A percentile compares a stretch with the other conserved stretches of the same genome.
Evolutionary conservation across 2,113 vertebrate species (phyloP).

Genomic region (Pachyramphus minor): DNA sequence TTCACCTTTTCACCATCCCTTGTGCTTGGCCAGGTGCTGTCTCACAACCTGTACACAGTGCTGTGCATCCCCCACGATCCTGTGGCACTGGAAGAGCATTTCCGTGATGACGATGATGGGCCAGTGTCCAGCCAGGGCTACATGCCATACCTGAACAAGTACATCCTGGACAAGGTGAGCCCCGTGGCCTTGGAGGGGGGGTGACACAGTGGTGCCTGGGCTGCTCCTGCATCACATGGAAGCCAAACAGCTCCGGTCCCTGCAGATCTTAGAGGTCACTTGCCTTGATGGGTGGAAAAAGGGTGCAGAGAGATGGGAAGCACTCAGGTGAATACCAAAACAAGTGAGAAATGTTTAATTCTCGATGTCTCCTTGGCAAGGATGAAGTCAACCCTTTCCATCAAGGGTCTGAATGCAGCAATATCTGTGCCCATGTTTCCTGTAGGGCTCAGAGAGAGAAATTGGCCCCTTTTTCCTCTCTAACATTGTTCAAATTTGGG

Average conservation of each 20-base stretch:
- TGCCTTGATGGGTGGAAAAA: neutral
- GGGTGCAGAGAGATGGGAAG: neutral
- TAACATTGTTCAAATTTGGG: neutral
- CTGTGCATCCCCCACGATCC: constrained; percentile 91
- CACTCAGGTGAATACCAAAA: neutral
- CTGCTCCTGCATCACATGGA: neutral
- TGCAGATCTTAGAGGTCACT: neutral
- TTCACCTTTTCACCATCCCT: neutral
- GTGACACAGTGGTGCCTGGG: rapidly evolving
- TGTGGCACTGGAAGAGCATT: constrained; percentile 92
- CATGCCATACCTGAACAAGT: constrained; percentile 91
- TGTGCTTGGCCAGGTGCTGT: constrained; percentile 81
- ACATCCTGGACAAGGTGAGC: constrained; percentile 82
- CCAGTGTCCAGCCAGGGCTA: constrained; percentile 97
- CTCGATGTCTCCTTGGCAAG: neutral
- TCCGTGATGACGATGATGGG: constrained; percentile 91
- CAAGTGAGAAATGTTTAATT: neutral
- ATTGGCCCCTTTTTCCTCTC: neutral
- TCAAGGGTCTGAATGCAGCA: neutral
- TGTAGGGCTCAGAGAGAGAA: neutral
- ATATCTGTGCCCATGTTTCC: neutral
- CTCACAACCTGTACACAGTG: constrained; percentile 94
- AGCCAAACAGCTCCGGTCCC: neutral
- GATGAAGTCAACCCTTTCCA: neutral
- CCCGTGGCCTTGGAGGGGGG: rapidly evolving